Evolutionary conservation across 2,113 vertebrate species (phyloP), one percentile per base, ranked within the genome.

Genomic region (Mionectes macconnelli): DNA sequence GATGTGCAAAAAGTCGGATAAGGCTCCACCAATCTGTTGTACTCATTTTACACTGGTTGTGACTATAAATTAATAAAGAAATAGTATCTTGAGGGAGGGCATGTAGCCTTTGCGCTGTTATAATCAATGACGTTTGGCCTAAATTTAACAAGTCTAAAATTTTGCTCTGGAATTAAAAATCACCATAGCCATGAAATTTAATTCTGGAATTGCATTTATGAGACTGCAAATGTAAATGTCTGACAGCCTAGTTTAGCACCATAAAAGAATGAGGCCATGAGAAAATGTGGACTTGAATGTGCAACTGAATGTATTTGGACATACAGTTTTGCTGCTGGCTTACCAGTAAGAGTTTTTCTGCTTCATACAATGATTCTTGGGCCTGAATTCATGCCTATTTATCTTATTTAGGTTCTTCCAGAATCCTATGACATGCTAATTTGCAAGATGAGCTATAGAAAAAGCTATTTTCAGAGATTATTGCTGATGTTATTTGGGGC

Each of bases 401-500:
- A 90, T 87, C 62, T 56, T 50, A 66, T 77, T 88, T 90, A 52
- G 39, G 83, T 64, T 78, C 68, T 90, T 76, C 47, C 42, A 75
- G 80, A 92, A 90, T 92, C 62, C 68, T 82, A 31, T 81, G 80
- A 89, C 76, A 78, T 72, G 86, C 63, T 92, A 50, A 86, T 90
- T 92, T 92, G 56, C 47, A 89, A 80, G 84, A 89, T 42, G 60
- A 94, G 69, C 80, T 84, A 83, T n/a, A 92, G 68, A 92, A 92
- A 94, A 73, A 94, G 49, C 57, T 82, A 93, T 96, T 94, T 96
- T 87, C 80, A 94, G 92, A 95, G 75, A 69, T 95, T 96, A 80
- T 92, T 89, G 64, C 27, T 94, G 47, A 75, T 92, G 80, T 97
- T 95, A 83, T 93, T 91, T 93, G 92, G 95, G 92, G 74, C 84